Percentiles rank a stretch among this genome's conserved stretches.
Evolutionary conservation across 2,113 vertebrate species (phyloP).

Genomic region (Entomyzon cyanotis): DNA sequence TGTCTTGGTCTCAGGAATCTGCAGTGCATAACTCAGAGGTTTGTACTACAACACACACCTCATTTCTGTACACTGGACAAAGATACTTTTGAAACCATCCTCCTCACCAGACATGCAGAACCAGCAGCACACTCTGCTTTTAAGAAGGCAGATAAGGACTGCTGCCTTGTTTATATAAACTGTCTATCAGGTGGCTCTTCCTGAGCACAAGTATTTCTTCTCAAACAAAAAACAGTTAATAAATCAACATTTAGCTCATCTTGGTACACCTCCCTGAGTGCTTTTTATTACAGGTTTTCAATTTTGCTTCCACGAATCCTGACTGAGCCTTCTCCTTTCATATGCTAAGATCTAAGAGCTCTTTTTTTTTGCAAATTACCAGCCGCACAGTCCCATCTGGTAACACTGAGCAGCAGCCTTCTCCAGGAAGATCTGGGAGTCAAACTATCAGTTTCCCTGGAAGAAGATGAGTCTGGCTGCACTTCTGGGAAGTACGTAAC

Average conservation of each 20-base stretch:
- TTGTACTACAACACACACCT: neutral
- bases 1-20: neutral
- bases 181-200: neutral
- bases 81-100: neutral
- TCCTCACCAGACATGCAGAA: neutral
- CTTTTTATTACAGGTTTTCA: slow-evolving; percentile 40
- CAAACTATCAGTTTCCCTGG: neutral
- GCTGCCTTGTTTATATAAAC: slow-evolving; percentile 1
- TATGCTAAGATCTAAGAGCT: slow-evolving; percentile 18
- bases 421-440: neutral
- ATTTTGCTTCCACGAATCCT: neutral
- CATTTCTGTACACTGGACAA: neutral
- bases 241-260: slow-evolving; percentile 24
- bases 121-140: neutral
- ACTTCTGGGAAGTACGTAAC: neutral
- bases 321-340: neutral
- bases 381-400: slow-evolving; percentile 7
- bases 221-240: slow-evolving; percentile 14
- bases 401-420: neutral
- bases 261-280: neutral
- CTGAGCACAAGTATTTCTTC: neutral
- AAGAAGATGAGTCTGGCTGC: neutral
- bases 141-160: neutral
- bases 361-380: neutral
- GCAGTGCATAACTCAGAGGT: neutral